phyloP scores from a whole-genome alignment of 2,113 vertebrate species.

The Ailurus styani region DNA sequence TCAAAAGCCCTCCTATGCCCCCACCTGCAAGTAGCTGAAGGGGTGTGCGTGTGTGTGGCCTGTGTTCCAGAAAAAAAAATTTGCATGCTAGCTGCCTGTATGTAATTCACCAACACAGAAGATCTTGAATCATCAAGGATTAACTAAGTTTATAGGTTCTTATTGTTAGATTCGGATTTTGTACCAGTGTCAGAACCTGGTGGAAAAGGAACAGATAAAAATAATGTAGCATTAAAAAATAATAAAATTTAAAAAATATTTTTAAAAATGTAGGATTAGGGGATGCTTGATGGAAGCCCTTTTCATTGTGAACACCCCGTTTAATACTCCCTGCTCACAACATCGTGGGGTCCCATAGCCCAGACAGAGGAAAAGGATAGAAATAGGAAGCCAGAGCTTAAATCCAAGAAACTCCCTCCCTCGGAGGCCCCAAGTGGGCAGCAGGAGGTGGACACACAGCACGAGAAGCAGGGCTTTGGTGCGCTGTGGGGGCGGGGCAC shows the following conservation, averaged over 20 bases:
- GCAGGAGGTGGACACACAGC: not conserved
- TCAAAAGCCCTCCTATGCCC: accelerated
- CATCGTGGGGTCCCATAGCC: not conserved
- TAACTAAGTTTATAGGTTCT: not conserved
- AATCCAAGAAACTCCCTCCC: not conserved
- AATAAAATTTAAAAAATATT: no score
- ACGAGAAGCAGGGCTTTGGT: accelerated
- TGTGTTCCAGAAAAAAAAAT: not conserved
- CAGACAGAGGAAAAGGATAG: not conserved
- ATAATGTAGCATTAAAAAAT: not conserved
- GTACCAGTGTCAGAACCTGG: not conserved
- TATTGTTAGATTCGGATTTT: not conserved
- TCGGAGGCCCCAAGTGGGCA: not conserved
- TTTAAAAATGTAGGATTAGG: not conserved
- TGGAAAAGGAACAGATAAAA: not conserved
- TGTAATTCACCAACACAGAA: not conserved
- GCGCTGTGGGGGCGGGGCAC: not conserved
- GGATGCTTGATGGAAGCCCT: no score
- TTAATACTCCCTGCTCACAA: not conserved
- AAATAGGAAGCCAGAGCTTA: not conserved
- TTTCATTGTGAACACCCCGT: not conserved
- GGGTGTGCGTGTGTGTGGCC: accelerated
- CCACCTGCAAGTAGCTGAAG: no score
- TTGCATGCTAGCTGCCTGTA: accelerated
- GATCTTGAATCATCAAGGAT: not conserved